Base-by-base conservation (phyloP, 2,113 vertebrate genomes). In the Buteo buteo region DNA sequence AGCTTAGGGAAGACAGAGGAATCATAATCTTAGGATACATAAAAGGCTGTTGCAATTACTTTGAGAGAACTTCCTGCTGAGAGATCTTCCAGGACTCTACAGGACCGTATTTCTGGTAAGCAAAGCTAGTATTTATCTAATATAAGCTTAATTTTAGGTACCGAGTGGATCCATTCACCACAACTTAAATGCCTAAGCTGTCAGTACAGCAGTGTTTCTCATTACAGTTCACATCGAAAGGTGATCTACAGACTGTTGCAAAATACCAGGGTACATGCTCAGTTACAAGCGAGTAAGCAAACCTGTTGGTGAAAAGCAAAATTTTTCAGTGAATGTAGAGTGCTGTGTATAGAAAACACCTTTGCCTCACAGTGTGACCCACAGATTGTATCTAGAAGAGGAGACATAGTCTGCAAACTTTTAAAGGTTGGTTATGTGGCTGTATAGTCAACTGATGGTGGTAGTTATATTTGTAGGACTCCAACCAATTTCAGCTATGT, bases 61-160 rank as follows among this genome's bases (percentile, higher is more conserved):
- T 86, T 86, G 44, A 94, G 82, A 94, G 57, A 38, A 40, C 71
- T 93, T 95, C 57, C 88, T 22, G 3, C 40, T 61, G 79, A 88
- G 40, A 54, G 12, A 57, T 61, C 49, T 94, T 86, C 82, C 88
- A 92, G 58, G 21, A 88, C n/a, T 88, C 7, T n/a, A 10, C 16
- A 92, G 47, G 16, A 47, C 57, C 25, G 11, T 31, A 12, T 72
- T 95, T 90, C 85, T 95, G 52, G 74, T 87, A 90, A 96, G 57
- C 17, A 93, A 71, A 90, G 22, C 21, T 67, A 67, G 16, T 34
- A 44, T 44, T 71, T 16, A 50, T 20, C 29, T 72, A 67, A 85
- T 36, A 67, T 3, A 71, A 61, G 5, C 38, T 29, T 47, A 28
- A 74, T 79, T 82, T 82, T 45, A 62, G 32, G 13, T 50, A 38